phyloP scores from a whole-genome alignment of 1,140 invertebrate species.

The Hypsibius dujardini region DNA sequence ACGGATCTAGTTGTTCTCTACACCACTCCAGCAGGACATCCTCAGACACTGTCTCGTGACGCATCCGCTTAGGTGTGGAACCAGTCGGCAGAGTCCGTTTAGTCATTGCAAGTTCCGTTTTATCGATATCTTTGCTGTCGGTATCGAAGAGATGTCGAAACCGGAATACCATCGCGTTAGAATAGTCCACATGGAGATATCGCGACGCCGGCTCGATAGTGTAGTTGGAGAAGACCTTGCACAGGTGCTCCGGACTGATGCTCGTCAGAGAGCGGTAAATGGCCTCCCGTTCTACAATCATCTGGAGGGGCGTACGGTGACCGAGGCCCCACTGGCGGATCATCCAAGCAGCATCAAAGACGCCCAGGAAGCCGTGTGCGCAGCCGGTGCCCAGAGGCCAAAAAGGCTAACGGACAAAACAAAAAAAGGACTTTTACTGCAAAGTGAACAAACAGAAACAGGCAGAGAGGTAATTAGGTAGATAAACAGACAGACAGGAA shows the following conservation, averaged over 20 bases:
- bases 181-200: slow-evolving; percentile 34
- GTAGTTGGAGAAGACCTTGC: slow-evolving; percentile 66
- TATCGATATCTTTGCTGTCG: slow-evolving; percentile 28
- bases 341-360: slow-evolving; percentile 87
- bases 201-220: slow-evolving; percentile 67
- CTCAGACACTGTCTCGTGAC: background rate
- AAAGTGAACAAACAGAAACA: too few relatives aligned
- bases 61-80: slow-evolving; percentile 8
- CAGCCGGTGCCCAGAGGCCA: slow-evolving; percentile 97
- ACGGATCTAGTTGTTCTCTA: background rate
- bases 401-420: slow-evolving; percentile 52
- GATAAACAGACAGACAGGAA: too few relatives aligned
- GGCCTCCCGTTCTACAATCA: slow-evolving; percentile 80
- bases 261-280: slow-evolving; percentile 75
- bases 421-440: slow-evolving; percentile 4
- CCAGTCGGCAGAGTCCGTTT: background rate
- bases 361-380: slow-evolving; percentile 84
- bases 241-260: slow-evolving; percentile 86
- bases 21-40: background rate
- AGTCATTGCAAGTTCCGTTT: background rate
- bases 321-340: slow-evolving; percentile 60
- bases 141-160: slow-evolving; percentile 43
- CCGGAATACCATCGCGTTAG: slow-evolving; percentile 24
- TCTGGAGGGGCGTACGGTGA: slow-evolving; percentile 44
- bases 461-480: too few relatives aligned